Percentiles rank a stretch among this genome's conserved stretches.
phyloP scores from a whole-genome alignment of 1,140 invertebrate species.

The Orussus abietinus region DNA sequence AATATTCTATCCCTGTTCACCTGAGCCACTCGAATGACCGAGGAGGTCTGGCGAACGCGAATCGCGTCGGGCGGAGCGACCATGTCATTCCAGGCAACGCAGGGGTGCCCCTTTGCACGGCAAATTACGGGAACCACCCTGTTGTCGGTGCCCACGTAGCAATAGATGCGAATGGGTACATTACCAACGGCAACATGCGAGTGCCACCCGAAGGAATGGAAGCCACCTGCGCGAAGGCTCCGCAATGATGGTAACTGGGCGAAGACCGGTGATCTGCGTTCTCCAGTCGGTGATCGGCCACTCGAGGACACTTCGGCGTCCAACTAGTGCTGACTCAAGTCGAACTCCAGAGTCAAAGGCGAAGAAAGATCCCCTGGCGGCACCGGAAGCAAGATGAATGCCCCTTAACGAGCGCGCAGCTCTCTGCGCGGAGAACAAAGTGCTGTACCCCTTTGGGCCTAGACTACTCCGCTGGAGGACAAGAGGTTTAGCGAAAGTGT shows the following conservation, averaged over 20 bases:
- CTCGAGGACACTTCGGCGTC: no score
- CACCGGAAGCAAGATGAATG: no score
- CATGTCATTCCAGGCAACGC: slow-evolving; percentile 16
- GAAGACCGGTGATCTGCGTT: no score
- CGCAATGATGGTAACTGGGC: slow-evolving; percentile 53
- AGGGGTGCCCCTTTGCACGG: slow-evolving; percentile 15
- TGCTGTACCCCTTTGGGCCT: no score
- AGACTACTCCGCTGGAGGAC: no score
- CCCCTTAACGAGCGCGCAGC: no score
- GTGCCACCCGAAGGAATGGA: slow-evolving; percentile 60
- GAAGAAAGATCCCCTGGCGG: no score
- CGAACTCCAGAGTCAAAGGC: no score
- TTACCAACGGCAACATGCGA: slow-evolving; percentile 54
- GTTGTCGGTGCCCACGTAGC: slow-evolving; percentile 34
- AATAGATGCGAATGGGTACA: slow-evolving; percentile 48
- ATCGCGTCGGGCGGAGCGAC: slow-evolving; percentile 22
- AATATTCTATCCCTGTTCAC: slow-evolving; percentile 35
- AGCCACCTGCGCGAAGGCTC: slow-evolving; percentile 45
- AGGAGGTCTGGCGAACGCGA: slow-evolving; percentile 25
- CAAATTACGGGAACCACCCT: slow-evolving; percentile 29
- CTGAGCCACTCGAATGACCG: slow-evolving; percentile 33
- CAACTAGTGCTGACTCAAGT: no score
- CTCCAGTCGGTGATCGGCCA: no score
- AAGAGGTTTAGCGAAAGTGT: no score
- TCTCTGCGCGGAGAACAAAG: no score